Conservation (phyloP, 2,113 vertebrate genomes). For the Abramis brama region DNA sequence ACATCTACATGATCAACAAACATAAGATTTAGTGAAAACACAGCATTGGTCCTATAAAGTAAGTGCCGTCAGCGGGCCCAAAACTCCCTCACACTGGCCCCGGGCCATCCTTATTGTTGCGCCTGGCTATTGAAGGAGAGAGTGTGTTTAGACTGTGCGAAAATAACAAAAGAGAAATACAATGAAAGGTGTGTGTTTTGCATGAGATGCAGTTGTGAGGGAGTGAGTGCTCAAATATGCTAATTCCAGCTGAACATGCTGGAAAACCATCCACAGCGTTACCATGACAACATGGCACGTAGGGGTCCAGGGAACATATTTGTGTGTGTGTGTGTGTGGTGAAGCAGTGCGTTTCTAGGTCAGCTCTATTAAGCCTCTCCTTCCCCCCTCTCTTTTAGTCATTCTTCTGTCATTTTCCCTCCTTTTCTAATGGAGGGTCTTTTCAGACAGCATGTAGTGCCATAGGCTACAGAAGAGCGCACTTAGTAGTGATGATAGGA, state of each 20-base stretch:
- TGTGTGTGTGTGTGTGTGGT: slow-evolving; percentile 27
- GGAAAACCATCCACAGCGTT: slow-evolving; percentile 52
- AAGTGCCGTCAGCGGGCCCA: background rate
- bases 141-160: background rate
- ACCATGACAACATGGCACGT: slow-evolving; percentile 57
- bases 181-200: slow-evolving; percentile 52
- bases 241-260: slow-evolving; percentile 44
- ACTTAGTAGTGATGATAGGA: slow-evolving; percentile 3
- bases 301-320: slow-evolving; percentile 45
- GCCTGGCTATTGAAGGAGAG: background rate
- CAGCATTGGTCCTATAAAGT: background rate
- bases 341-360: slow-evolving; percentile 56
- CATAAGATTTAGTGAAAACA: background rate
- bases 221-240: slow-evolving; percentile 47
- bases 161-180: slow-evolving; percentile 43
- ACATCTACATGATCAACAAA: background rate
- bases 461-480: background rate
- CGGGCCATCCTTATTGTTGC: background rate
- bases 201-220: slow-evolving; percentile 16
- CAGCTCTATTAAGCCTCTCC: slow-evolving; percentile 57
- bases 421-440: slow-evolving; percentile 7
- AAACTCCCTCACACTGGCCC: background rate
- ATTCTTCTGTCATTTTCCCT: slow-evolving; percentile 25
- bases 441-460: slow-evolving; percentile 27
- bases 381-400: slow-evolving; percentile 26